Percentiles rank a stretch among this genome's conserved stretches.
These are phyloP conservation scores for Apis mellifera DNA, from an alignment of 1,140 invertebrate species.

Conservation along the genomic window DNA sequence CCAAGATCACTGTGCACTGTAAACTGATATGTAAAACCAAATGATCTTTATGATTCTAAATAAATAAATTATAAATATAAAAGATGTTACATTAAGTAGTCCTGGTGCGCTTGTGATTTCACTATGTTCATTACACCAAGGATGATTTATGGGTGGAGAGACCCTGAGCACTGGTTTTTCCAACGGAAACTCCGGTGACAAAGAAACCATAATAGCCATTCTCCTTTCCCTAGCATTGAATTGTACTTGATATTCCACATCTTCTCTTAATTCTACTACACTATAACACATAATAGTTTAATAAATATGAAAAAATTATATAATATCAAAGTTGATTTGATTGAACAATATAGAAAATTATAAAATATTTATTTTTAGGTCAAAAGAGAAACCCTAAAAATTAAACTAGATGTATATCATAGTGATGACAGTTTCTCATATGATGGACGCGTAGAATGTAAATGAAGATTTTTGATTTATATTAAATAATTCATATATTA, in stretches of 20 bases:
- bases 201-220: slow-evolving; percentile 84
- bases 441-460: not conserved
- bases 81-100: slow-evolving; percentile 84
- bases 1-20: slow-evolving; percentile 89
- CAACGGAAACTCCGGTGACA: slow-evolving; percentile 87
- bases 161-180: slow-evolving; percentile 87
- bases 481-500: not conserved
- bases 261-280: slow-evolving; percentile 86
- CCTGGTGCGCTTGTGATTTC: slow-evolving; percentile 87
- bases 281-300: slow-evolving; percentile 72
- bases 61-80: slow-evolving; percentile 4
- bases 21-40: slow-evolving; percentile 81
- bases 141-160: slow-evolving; percentile 85
- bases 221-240: slow-evolving; percentile 84
- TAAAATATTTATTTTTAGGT: not conserved
- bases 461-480: not conserved
- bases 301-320: not conserved
- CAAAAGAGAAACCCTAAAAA: too few relatives aligned
- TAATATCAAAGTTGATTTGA: not conserved
- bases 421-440: not conserved
- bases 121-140: slow-evolving; percentile 86
- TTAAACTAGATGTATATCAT: not conserved
- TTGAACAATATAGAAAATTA: not conserved
- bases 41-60: not conserved
- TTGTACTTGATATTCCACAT: slow-evolving; percentile 87